phyloP scores from a whole-genome alignment of 2,113 vertebrate species.

The Passer montanus region DNA sequence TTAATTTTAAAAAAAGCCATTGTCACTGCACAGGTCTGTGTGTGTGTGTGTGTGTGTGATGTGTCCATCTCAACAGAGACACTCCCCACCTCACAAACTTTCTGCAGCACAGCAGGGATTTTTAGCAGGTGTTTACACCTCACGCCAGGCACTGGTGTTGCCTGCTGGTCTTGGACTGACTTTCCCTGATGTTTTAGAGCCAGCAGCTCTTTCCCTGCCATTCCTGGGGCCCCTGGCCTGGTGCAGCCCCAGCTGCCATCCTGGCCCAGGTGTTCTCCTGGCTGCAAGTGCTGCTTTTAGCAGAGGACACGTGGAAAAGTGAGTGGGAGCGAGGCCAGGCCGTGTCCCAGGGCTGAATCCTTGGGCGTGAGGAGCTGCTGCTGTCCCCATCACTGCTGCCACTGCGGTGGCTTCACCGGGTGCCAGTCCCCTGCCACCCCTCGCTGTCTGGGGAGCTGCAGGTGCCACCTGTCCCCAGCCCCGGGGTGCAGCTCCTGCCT shows the following conservation, averaged over 20 bases:
- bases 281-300: fast-evolving
- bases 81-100: not conserved
- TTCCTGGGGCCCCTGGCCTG: not conserved
- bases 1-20: too few relatives aligned
- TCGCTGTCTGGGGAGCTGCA: fast-evolving
- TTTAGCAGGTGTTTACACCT: not conserved
- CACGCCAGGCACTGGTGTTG: fast-evolving
- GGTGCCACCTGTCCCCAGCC: fast-evolving
- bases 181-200: fast-evolving
- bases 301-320: fast-evolving
- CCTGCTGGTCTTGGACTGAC: fast-evolving
- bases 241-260: fast-evolving
- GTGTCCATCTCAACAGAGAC: not conserved
- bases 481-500: not conserved
- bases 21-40: not conserved
- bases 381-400: not conserved
- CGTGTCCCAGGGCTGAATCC: not conserved
- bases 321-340: fast-evolving
- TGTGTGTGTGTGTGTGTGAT: not conserved
- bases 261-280: fast-evolving
- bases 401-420: not conserved
- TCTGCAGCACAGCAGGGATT: fast-evolving
- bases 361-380: not conserved
- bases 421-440: fast-evolving
- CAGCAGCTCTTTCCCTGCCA: not conserved